phyloP scores from a whole-genome alignment of 2,797 vertebrate genomes.

The Pseudochirops cupreus region DNA sequence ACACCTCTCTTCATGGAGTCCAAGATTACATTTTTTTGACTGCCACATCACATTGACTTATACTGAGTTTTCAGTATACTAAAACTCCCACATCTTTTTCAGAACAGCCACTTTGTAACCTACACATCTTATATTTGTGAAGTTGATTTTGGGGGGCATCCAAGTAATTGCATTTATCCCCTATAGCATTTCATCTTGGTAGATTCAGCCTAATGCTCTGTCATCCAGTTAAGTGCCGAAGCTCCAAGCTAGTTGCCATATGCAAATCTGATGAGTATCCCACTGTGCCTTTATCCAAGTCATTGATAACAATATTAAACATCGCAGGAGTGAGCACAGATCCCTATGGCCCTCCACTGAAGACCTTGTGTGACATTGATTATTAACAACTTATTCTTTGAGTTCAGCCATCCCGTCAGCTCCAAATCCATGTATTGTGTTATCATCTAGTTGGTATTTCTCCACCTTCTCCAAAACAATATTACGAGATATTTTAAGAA shows the following conservation, averaged over 20 bases:
- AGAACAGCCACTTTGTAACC: neutral
- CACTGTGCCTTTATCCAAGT: neutral
- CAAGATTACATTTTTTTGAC: neutral
- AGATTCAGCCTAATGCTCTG: neutral
- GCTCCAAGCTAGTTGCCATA: neutral
- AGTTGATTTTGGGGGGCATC: too few species aligned
- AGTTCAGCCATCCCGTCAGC: neutral
- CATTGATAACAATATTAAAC: neutral
- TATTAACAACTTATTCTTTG: neutral
- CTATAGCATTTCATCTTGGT: neutral
- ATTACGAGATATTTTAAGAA: neutral
- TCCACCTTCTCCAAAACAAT: neutral
- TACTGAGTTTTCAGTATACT: neutral
- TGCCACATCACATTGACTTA: neutral
- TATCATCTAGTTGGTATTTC: neutral
- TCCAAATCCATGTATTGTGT: neutral
- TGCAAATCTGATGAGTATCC: neutral
- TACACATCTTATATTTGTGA: neutral
- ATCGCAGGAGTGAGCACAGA: neutral
- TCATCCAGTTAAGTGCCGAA: neutral
- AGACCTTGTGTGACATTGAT: neutral
- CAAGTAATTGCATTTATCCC: neutral
- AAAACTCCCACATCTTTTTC: neutral
- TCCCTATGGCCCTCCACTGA: neutral
- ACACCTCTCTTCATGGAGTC: neutral